Conservation (phyloP, 2,113 vertebrate genomes). For the Lophura nycthemera region DNA sequence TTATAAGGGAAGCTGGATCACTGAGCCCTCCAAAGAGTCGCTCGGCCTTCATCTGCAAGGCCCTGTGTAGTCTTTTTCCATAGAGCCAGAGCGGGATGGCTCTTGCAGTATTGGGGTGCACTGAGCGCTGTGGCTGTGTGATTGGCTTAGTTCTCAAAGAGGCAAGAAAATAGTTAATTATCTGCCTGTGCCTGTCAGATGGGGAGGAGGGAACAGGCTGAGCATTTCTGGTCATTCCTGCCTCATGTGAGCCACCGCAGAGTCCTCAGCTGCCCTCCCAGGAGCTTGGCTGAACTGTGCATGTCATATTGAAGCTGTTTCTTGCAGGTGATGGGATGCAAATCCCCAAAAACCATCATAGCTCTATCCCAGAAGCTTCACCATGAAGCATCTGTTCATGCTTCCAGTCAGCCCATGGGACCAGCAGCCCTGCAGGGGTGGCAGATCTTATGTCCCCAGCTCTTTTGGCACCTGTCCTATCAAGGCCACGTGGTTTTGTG, state of each 20-base stretch:
- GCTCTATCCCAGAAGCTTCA: not conserved
- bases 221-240: not conserved
- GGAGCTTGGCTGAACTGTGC: not conserved
- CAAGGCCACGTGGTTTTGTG: not conserved
- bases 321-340: not conserved
- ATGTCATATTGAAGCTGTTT: not conserved
- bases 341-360: not conserved
- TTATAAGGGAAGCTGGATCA: not conserved
- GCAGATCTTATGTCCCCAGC: not conserved
- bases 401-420: not conserved
- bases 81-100: accelerated
- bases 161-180: not conserved
- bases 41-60: not conserved
- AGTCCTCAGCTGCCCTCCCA: not conserved
- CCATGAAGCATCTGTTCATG: not conserved
- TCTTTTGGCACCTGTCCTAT: not conserved
- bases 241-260: not conserved
- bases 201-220: not conserved
- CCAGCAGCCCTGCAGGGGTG: not conserved
- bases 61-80: not conserved
- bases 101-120: not conserved
- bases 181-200: not conserved
- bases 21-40: not conserved
- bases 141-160: not conserved
- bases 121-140: not conserved